phyloP scores from a whole-genome alignment of 2,797 vertebrate species.

The Harpagifer antarcticus region DNA sequence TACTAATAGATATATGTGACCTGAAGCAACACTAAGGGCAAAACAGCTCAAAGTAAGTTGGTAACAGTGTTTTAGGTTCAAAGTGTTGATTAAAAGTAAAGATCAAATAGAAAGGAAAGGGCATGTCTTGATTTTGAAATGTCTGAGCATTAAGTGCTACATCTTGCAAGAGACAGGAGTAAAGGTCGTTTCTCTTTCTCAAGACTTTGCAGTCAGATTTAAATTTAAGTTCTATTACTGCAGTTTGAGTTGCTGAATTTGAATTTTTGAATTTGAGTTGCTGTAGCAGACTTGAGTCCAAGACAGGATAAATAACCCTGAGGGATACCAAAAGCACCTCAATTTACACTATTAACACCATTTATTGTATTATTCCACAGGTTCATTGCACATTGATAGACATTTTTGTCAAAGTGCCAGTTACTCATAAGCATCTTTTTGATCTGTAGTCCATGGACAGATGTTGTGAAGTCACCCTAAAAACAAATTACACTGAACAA shows the following conservation, averaged over 20 bases:
- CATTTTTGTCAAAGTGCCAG: no score
- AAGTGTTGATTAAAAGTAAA: background rate
- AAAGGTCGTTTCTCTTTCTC: background rate
- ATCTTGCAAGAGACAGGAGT: no score
- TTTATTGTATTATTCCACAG: background rate
- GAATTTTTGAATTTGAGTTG: background rate
- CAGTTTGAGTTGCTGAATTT: no score
- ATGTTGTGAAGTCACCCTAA: no score
- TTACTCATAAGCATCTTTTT: no score
- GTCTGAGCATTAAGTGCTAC: slow-evolving; percentile 3
- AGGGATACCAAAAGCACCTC: background rate
- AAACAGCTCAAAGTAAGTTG: background rate
- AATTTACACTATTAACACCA: background rate
- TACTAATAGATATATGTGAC: background rate
- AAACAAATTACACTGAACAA: no score
- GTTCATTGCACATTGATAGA: no score
- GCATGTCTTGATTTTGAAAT: slow-evolving; percentile 4
- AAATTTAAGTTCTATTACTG: background rate
- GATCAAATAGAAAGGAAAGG: background rate
- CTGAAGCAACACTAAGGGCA: background rate
- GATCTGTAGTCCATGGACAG: no score
- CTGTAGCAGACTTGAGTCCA: background rate
- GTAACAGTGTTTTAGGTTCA: background rate
- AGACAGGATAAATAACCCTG: background rate
- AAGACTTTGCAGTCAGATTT: background rate